Evolutionary conservation across 2,113 vertebrate genomes (phyloP).

Genomic region (Spilogale gracilis): DNA sequence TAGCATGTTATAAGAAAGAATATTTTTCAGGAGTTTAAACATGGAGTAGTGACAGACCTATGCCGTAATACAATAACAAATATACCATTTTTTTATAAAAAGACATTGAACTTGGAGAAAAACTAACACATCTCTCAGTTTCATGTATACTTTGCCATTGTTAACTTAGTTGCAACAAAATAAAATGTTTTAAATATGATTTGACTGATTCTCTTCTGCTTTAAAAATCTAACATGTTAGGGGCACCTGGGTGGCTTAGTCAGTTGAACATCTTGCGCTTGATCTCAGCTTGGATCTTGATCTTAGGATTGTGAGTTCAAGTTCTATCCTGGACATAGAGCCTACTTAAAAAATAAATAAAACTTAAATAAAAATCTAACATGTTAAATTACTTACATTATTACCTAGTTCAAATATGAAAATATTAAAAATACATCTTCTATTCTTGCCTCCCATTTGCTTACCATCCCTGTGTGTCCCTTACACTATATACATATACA

Average conservation of each 20-base stretch:
- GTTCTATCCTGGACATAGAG: background rate
- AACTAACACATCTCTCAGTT: background rate
- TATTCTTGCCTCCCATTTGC: background rate
- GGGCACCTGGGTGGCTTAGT: background rate
- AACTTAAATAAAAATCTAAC: background rate
- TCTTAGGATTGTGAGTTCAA: background rate
- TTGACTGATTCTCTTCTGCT: background rate
- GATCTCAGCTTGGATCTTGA: background rate
- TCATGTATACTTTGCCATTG: too few relatives aligned
- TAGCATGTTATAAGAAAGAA: background rate
- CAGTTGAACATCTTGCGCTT: background rate
- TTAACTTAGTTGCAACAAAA: slow-evolving; percentile 35
- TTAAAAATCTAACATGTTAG: background rate
- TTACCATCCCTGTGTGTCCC: background rate
- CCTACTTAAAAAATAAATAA: background rate
- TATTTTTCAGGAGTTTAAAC: background rate
- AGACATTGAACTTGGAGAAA: background rate
- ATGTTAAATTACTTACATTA: background rate
- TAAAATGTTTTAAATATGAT: background rate
- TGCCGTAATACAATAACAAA: background rate
- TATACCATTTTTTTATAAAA: background rate
- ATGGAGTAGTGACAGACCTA: background rate
- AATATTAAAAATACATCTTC: background rate
- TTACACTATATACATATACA: background rate
- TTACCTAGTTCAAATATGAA: background rate